Evolutionary conservation across 2,888 invertebrate species (phyloP).

Genomic region (Drosophila pseudotakahashii): DNA sequence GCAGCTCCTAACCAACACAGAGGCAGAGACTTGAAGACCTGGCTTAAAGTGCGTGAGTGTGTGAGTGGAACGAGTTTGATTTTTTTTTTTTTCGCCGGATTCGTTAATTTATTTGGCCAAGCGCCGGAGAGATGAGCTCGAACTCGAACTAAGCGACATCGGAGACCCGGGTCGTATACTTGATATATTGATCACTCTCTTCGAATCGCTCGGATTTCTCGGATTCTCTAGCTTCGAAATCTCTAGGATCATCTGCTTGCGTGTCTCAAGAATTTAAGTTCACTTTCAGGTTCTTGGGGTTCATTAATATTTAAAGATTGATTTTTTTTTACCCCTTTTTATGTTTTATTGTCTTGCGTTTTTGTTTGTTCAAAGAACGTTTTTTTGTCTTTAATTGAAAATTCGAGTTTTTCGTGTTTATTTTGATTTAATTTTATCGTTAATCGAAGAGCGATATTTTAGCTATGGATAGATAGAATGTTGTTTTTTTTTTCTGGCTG

Average conservation of each 20-base stretch:
- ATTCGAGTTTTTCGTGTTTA: slow-evolving; percentile 77
- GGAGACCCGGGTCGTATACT: slow-evolving; percentile 56
- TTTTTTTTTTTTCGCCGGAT: slow-evolving; percentile 42
- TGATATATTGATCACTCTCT: slow-evolving; percentile 45
- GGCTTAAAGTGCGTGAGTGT: slow-evolving; percentile 56
- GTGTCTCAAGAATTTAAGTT: slow-evolving; percentile 69
- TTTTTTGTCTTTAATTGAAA: slow-evolving; percentile 72
- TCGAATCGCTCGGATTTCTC: slow-evolving; percentile 24
- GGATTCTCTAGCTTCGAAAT: neutral
- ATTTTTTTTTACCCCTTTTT: slow-evolving; percentile 40
- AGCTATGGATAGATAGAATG: slow-evolving; percentile 48
- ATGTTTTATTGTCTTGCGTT: slow-evolving; percentile 37
- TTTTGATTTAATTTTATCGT: slow-evolving; percentile 69
- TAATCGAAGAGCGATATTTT: slow-evolving; percentile 72
- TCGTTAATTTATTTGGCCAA: slow-evolving; percentile 76
- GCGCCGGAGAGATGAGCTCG: slow-evolving; percentile 64
- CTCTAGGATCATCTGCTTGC: slow-evolving; percentile 50
- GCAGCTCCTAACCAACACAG: slow-evolving; percentile 50
- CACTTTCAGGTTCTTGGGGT: slow-evolving; percentile 67
- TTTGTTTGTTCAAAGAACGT: slow-evolving; percentile 44
- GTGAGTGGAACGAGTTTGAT: slow-evolving; percentile 50
- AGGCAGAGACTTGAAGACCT: neutral
- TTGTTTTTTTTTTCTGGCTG: slow-evolving; percentile 25
- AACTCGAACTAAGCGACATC: slow-evolving; percentile 45
- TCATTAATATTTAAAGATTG: slow-evolving; percentile 69